Base-by-base conservation (phyloP, 1,140 invertebrate species). In the Ostrea edulis region DNA sequence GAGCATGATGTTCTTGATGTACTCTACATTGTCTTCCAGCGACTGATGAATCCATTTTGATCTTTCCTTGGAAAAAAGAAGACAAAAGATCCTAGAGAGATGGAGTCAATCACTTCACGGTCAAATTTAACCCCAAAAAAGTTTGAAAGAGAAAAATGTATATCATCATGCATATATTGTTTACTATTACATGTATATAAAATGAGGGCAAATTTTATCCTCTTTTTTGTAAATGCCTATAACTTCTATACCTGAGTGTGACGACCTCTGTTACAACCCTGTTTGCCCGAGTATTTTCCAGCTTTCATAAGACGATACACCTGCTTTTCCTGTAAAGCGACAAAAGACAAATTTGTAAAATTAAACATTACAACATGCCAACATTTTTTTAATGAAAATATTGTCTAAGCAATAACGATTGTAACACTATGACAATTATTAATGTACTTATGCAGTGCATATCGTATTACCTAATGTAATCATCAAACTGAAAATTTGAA, bases 1-100 rank as follows among this genome's bases (percentile, higher is more conserved):
- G 55, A 89, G 88, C 90, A 93, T 93, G 0, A 93, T 91, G 85
- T 92, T 90, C 25, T 90, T 89, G 29, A 92, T 91, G 71, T 93
- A 93, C 44, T 88, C 89, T 22, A 93, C 86, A 51, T 91, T 90
- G 54, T 90, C 87, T 83, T 91, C 86, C 55, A 92, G 82, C 14
- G 92, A 89, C 53, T 88, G 86, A 58, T 91, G 87, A n/a, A 93
- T 92, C 55, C 77, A 89, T 25, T 90, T 85, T 29, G 86, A 85
- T 82, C 90, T 90, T 82, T 89, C 90, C 91, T 92, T 84, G 55
- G 90, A 89, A 86, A 65, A 62, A 87, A 85, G n/a, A 3, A 71
- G 52, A 83, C 11, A 83, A 53, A 52, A 11, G 58, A 25, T 77
- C 17, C 5, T 44, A 44, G 35, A 44, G 35, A 44, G 35, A 44